Conservation (phyloP, 2,888 invertebrate genomes). For the Danaus chrysippus region DNA sequence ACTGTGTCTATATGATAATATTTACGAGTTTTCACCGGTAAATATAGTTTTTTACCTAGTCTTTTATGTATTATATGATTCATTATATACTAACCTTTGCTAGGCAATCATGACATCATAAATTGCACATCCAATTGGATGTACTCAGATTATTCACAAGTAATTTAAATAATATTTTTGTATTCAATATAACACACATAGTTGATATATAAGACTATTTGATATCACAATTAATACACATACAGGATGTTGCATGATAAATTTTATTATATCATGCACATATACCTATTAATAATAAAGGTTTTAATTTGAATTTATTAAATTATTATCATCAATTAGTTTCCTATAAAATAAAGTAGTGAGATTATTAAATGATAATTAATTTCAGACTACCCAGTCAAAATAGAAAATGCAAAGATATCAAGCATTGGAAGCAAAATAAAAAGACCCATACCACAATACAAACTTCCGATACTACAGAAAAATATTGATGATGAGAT, state of each 20-base stretch:
- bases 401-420: conserved; percentile 40
- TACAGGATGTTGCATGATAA: not conserved
- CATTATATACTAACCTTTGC: too few relatives aligned
- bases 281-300: not conserved
- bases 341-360: not conserved
- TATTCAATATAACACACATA: too few relatives aligned
- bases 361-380: not conserved
- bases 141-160: too few relatives aligned
- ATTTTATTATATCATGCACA: not conserved
- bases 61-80: too few relatives aligned
- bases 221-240: not conserved
- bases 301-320: not conserved
- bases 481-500: conserved; percentile 58
- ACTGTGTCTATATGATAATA: too few relatives aligned
- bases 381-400: conserved; percentile 39
- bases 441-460: conserved; percentile 40
- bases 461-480: conserved; percentile 43
- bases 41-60: too few relatives aligned
- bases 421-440: conserved; percentile 47
- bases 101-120: too few relatives aligned
- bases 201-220: not conserved
- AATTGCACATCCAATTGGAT: too few relatives aligned
- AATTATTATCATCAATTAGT: not conserved
- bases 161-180: too few relatives aligned
- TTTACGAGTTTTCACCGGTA: too few relatives aligned